Base-by-base conservation (phyloP, 2,888 invertebrate genomes). In the Panzeria rudis region DNA sequence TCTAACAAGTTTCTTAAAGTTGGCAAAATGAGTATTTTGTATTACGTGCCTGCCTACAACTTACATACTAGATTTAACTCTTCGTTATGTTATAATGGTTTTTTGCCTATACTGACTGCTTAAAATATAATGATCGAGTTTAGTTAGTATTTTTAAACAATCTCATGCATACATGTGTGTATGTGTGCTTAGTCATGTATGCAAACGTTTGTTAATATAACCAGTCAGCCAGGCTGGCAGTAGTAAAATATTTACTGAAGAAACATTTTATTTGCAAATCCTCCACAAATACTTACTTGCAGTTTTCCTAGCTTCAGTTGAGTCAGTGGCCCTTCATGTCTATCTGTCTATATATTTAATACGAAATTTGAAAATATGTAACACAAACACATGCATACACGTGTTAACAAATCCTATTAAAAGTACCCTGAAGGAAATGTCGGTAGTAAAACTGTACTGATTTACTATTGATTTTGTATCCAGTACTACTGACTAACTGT, bases 191-290 rank as follows among this genome's bases (percentile, higher is more conserved):
- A 35, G 6, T 11, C 4, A 38, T 50, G 50, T 17, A 25, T 25
- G 50, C 38, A 0, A 35, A 41, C 25, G 8, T 29, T n/a, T 29
- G 5, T 29, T 38, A 50, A 61, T 15, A n/a, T 25, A 64, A 15
- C 20, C 20, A 64, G 71, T n/a, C 52, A 41, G 72, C 25, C 64
- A 35, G 64, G 41, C 79, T 56, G 54, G 13, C 38, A 52, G 50
- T 38, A 59, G 54, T 52, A 52, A 59, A 81, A 41, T 68, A 75
- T 81, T 81, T 75, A 75, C 52, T 35, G 20, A 73, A 61, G 47
- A 44, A 44, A 50, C 20, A 50, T 50, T 54, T 81, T 54, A 41
- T 68, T 69, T 61, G 61, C 13, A 61, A 81, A 75, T 62, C 61
- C 54, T 35, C 50, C 29, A 52, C 61, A 62, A 75, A 75, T 52